phyloP scores from a whole-genome alignment of 1,140 invertebrate genomes.

The Acyrthosiphon pisum region DNA sequence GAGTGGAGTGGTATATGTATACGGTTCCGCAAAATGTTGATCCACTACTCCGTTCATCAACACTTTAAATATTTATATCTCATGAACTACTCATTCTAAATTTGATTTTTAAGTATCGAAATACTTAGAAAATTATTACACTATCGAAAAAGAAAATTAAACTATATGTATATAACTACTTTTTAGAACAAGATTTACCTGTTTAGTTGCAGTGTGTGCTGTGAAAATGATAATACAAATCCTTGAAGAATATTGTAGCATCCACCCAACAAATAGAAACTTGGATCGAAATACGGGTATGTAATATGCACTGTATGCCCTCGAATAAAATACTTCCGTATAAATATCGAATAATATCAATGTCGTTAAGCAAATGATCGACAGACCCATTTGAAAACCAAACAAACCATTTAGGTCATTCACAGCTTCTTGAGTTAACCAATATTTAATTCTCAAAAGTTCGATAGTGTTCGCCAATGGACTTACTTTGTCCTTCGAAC shows the following conservation, averaged over 20 bases:
- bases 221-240: background rate
- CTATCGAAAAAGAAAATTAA: too few relatives aligned
- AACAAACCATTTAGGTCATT: background rate
- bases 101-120: too few relatives aligned
- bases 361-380: background rate
- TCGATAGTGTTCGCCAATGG: background rate
- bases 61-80: too few relatives aligned
- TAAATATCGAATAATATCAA: background rate
- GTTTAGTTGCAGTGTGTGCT: too few relatives aligned
- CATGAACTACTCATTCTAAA: too few relatives aligned
- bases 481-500: background rate
- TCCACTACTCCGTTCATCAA: too few relatives aligned
- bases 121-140: too few relatives aligned
- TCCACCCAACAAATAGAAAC: background rate
- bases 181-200: too few relatives aligned
- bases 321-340: background rate
- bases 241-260: background rate
- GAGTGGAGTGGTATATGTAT: too few relatives aligned
- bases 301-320: too few relatives aligned
- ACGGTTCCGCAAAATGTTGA: too few relatives aligned
- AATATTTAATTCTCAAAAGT: slow-evolving; percentile 3
- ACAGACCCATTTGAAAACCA: background rate
- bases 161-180: too few relatives aligned
- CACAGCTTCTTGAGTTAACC: slow-evolving; percentile 12
- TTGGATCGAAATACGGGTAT: background rate